These are phyloP conservation scores for Hypsopygia costalis DNA, from an alignment of 2,888 invertebrate species.

Conservation along the genomic window DNA sequence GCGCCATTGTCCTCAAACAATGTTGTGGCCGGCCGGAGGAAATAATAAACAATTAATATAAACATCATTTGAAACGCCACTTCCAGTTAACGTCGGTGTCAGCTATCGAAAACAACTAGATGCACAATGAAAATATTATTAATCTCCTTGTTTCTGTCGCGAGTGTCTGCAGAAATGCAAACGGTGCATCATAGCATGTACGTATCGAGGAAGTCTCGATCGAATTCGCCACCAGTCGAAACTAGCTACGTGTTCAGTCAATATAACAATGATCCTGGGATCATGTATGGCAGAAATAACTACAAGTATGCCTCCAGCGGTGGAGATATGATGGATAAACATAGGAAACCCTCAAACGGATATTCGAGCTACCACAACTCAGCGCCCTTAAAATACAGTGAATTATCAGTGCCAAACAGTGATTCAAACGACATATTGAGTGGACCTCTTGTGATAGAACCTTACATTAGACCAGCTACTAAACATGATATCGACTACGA, in stretches of 20 bases:
- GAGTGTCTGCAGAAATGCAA: constrained; percentile 33
- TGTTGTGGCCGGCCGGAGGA: constrained; percentile 31
- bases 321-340: not conserved
- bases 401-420: constrained; percentile 1
- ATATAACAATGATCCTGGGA: constrained; percentile 28
- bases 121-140: constrained; percentile 39
- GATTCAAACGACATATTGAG: not conserved
- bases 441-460: not conserved
- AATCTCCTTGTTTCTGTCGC: constrained; percentile 38
- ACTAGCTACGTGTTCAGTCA: constrained; percentile 39
- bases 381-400: constrained; percentile 16
- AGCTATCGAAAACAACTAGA: constrained; percentile 35
- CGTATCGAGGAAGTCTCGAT: constrained; percentile 35
- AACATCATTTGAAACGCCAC: constrained; percentile 41
- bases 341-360: constrained; percentile 2
- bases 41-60: constrained; percentile 60
- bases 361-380: constrained; percentile 7
- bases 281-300: not conserved
- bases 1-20: constrained; percentile 56
- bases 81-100: constrained; percentile 45
- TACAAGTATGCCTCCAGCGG: not conserved
- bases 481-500: constrained; percentile 7
- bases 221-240: constrained; percentile 30
- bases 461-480: not conserved
- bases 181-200: constrained; percentile 35